Percentiles rank a stretch among this genome's conserved stretches.
phyloP scores from a whole-genome alignment of 2,888 invertebrate genomes.

The Cyaniris semiargus region DNA sequence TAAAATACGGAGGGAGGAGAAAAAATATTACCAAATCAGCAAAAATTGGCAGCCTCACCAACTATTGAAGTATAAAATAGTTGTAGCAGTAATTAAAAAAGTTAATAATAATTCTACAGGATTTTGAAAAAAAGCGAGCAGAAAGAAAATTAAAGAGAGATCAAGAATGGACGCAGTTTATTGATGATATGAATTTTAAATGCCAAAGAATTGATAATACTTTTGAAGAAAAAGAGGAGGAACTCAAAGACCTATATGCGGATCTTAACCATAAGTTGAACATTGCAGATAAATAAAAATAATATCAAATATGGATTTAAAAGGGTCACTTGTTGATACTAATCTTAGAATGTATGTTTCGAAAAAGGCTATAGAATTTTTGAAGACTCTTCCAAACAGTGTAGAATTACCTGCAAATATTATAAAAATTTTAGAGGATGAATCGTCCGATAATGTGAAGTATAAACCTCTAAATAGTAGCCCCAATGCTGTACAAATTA shows the following conservation, averaged over 20 bases:
- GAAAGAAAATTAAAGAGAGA: constrained; percentile 61
- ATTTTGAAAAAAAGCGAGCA: constrained; percentile 47
- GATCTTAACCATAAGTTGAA: constrained; percentile 87
- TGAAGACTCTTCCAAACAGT: constrained; percentile 70
- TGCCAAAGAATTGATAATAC: constrained; percentile 88
- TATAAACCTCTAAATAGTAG: constrained; percentile 43
- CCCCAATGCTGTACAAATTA: constrained; percentile 48
- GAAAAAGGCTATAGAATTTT: constrained; percentile 76
- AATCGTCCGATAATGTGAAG: constrained; percentile 40
- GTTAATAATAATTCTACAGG: constrained; percentile 11
- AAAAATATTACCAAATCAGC: too few relatives aligned
- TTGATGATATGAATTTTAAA: constrained; percentile 88
- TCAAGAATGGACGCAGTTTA: constrained; percentile 86
- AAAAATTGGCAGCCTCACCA: too few relatives aligned
- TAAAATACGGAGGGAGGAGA: too few relatives aligned
- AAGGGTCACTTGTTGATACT: constrained; percentile 82
- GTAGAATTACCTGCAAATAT: constrained; percentile 78
- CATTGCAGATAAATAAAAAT: constrained; percentile 69
- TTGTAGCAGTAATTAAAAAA: neutral
- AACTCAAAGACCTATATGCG: constrained; percentile 86
- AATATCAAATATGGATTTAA: constrained; percentile 65
- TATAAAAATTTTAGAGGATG: constrained; percentile 52
- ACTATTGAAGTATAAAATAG: neutral
- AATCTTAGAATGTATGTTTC: constrained; percentile 84
- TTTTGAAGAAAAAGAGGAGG: constrained; percentile 89